These are phyloP conservation scores for Lepilemur ruficaudatus DNA, from an alignment of 2,797 vertebrate genomes.

Conservation along the genomic window DNA sequence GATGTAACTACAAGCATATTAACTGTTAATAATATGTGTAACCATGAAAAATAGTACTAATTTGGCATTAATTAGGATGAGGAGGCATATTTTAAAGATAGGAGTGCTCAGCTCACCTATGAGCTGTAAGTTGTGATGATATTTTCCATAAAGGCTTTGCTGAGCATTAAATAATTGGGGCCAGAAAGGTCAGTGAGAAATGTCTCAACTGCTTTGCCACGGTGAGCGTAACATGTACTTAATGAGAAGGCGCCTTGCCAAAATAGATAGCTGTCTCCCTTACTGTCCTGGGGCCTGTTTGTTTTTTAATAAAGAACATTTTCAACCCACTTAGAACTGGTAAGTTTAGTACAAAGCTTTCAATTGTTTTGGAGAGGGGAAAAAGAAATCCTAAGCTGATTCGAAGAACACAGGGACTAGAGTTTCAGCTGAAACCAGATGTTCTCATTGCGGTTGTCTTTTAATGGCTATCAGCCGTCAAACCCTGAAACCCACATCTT, in stretches of 20 bases:
- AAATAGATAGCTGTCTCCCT: neutral
- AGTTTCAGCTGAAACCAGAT: constrained; percentile 57
- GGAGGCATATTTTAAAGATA: neutral
- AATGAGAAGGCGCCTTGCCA: neutral
- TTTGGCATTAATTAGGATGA: neutral
- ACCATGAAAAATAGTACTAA: neutral
- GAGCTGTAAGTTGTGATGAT: neutral
- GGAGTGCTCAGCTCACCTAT: neutral
- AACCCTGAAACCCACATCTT: neutral
- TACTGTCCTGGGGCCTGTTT: neutral
- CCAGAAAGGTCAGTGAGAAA: neutral
- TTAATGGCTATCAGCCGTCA: neutral
- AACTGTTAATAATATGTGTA: neutral
- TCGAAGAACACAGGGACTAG: constrained; percentile 21
- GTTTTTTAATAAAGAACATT: constrained; percentile 36
- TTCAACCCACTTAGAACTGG: constrained; percentile 33
- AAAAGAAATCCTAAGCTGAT: neutral
- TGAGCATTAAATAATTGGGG: neutral
- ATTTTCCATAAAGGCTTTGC: neutral
- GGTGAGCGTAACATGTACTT: neutral
- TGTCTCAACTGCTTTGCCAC: neutral
- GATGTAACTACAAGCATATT: neutral
- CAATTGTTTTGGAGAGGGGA: neutral
- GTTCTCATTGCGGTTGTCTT: neutral
- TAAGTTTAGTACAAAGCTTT: constrained; percentile 46